phyloP scores from a whole-genome alignment of 30 jellyfish, hydroid and myxozoan species.

The Rhopilema esculentum region DNA sequence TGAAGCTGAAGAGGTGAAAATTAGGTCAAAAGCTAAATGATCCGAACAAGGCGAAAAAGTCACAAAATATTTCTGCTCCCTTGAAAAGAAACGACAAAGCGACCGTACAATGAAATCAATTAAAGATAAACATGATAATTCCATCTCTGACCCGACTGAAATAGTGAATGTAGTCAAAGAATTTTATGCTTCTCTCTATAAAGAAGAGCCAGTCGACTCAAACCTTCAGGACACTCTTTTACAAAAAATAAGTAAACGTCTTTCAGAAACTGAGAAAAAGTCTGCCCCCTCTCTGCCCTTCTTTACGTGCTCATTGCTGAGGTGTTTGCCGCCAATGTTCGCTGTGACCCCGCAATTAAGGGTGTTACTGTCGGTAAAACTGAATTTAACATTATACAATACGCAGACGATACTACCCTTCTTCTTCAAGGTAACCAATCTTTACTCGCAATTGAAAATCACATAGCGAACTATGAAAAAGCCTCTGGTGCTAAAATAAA shows the following conservation, averaged over 20 bases:
- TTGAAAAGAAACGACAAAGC: conserved; percentile 21
- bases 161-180: conserved; percentile 17
- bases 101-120: conserved; percentile 7
- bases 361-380: no score
- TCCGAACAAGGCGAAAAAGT: conserved; percentile 43
- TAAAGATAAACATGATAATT: background rate
- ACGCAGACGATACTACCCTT: no score
- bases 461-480: no score
- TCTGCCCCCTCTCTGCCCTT: no score
- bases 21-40: conserved; percentile 10
- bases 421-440: no score
- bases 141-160: background rate
- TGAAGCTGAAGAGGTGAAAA: conserved; percentile 12
- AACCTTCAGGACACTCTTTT: background rate
- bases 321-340: no score
- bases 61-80: conserved; percentile 17
- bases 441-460: no score
- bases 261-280: background rate
- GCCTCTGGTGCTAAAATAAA: no score
- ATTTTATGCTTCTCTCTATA: conserved; percentile 13
- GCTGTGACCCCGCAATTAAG: no score
- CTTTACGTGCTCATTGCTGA: no score
- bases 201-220: conserved; percentile 24
- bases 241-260: background rate
- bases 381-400: no score